A percentile compares a stretch with the other conserved stretches of the same genome.
phyloP scores from a whole-genome alignment of 2,888 invertebrate species.

The Chorisops tibialis region DNA sequence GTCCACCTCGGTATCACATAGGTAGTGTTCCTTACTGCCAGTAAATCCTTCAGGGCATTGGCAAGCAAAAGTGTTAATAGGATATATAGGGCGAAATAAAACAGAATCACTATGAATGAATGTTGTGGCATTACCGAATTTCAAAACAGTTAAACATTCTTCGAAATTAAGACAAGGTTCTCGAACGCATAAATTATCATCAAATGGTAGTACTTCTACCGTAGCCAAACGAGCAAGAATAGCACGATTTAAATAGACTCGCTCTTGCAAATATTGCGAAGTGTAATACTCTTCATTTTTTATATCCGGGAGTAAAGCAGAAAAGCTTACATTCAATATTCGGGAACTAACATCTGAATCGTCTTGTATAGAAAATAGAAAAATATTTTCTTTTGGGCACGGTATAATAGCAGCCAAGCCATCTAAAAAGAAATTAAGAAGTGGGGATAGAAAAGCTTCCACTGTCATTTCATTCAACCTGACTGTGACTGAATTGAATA shows the following conservation, averaged over 20 bases:
- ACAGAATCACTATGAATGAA: conserved; percentile 87
- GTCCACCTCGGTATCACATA: conserved; percentile 95
- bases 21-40: conserved; percentile 81
- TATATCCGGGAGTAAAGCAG: conserved; percentile 77
- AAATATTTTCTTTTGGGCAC: conserved; percentile 88
- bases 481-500: conserved; percentile 90
- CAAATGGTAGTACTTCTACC: conserved; percentile 90
- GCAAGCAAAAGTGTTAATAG: conserved; percentile 90
- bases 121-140: conserved; percentile 88
- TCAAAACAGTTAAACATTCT: conserved; percentile 84
- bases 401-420: conserved; percentile 89
- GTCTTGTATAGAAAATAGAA: conserved; percentile 88
- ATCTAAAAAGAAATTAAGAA: conserved; percentile 83
- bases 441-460: conserved; percentile 84
- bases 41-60: conserved; percentile 89
- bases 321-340: conserved; percentile 91
- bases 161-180: conserved; percentile 95
- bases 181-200: conserved; percentile 91
- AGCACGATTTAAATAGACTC: conserved; percentile 88
- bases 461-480: conserved; percentile 90
- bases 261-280: conserved; percentile 85
- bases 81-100: conserved; percentile 90
- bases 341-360: conserved; percentile 84
- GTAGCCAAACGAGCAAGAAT: conserved; percentile 84
- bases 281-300: conserved; percentile 76